Evolutionary conservation across 2,888 invertebrate genomes (phyloP).

Genomic region (Hermaeophaga mercurialis): DNA sequence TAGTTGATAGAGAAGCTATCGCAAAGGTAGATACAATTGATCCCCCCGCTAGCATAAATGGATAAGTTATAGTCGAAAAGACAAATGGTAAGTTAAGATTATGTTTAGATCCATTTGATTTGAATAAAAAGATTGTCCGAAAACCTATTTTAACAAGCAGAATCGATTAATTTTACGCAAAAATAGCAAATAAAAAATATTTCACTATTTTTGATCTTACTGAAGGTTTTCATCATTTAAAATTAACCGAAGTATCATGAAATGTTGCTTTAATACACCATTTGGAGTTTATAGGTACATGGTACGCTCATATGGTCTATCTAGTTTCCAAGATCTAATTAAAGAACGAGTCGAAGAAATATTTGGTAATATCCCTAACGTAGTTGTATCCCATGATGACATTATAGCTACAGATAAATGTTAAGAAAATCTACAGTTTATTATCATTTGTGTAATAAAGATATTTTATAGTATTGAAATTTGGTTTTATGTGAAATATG

Average conservation of each 20-base stretch:
- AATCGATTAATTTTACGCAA: slow-evolving; percentile 26
- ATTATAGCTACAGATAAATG: slow-evolving; percentile 28
- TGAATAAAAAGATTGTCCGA: slow-evolving; percentile 24
- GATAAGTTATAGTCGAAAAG: slow-evolving; percentile 28
- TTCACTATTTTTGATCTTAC: slow-evolving; percentile 28
- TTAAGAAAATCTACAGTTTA: too few species aligned
- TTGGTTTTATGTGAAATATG: too few species aligned
- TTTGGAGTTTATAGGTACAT: slow-evolving; percentile 33
- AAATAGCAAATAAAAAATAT: slow-evolving; percentile 17
- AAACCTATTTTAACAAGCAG: too few species aligned
- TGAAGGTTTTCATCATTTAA: slow-evolving; percentile 34
- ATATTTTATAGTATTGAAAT: too few species aligned
- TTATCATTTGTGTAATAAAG: too few species aligned
- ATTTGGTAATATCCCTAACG: slow-evolving; percentile 31
- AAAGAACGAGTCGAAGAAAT: slow-evolving; percentile 31
- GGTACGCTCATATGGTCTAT: slow-evolving; percentile 35
- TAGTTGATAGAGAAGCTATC: too few species aligned
- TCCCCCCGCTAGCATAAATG: slow-evolving; percentile 21
- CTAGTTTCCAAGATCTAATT: slow-evolving; percentile 36
- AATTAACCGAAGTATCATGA: slow-evolving; percentile 30
- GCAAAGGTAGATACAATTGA: slow-evolving; percentile 11
- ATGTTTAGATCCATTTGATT: slow-evolving; percentile 24
- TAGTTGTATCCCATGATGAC: slow-evolving; percentile 34
- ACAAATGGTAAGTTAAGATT: slow-evolving; percentile 25
- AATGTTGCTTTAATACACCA: slow-evolving; percentile 33